Percentiles rank a stretch among this genome's conserved stretches.
Evolutionary conservation across 2,797 vertebrate genomes (phyloP).

Genomic region (Danio aesculapii): DNA sequence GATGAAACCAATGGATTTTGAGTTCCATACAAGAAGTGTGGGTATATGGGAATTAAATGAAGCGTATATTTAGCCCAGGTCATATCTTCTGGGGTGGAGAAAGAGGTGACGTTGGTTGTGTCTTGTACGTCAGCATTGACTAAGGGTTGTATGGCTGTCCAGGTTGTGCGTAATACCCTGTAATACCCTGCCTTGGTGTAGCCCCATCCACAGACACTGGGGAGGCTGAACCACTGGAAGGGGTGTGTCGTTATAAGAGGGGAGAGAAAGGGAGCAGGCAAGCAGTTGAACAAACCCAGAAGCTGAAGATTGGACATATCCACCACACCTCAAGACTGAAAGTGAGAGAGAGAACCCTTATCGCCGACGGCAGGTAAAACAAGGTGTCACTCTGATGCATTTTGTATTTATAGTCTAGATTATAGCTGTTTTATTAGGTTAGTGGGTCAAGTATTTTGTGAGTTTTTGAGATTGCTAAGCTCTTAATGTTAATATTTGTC

Average conservation of each 20-base stretch:
- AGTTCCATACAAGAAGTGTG: constrained; percentile 47
- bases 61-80: constrained; percentile 74
- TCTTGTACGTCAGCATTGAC: constrained; percentile 72
- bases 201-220: constrained; percentile 56
- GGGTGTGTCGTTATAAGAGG: constrained; percentile 83
- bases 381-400: constrained; percentile 7
- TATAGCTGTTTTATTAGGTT: constrained; percentile 1
- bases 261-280: constrained; percentile 72
- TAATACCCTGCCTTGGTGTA: constrained; percentile 69
- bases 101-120: constrained; percentile 70
- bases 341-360: constrained; percentile 36
- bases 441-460: not conserved
- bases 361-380: constrained; percentile 58
- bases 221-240: constrained; percentile 72
- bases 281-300: constrained; percentile 78
- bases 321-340: constrained; percentile 51
- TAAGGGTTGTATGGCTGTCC: constrained; percentile 64
- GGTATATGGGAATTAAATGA: constrained; percentile 56
- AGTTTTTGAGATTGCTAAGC: not conserved
- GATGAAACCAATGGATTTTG: constrained; percentile 4
- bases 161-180: constrained; percentile 73
- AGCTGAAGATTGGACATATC: constrained; percentile 76
- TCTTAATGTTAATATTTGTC: constrained; percentile 9
- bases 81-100: constrained; percentile 67
- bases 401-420: not conserved